Conservation (phyloP, 2,888 invertebrate species). For the Dynastes maya region DNA sequence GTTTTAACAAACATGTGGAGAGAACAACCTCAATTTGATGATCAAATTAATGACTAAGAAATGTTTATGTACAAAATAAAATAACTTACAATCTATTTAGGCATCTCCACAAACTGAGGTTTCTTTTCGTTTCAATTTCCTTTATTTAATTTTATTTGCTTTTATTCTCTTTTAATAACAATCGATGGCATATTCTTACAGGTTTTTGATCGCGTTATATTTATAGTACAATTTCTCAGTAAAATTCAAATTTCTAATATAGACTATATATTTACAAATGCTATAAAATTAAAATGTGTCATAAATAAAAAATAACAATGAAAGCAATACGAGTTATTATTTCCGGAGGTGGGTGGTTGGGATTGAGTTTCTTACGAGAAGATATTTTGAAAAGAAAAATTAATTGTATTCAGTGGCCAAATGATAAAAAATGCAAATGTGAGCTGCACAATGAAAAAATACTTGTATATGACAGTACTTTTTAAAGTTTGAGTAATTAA, state of each 20-base stretch:
- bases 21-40: constrained; percentile 50
- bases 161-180: constrained; percentile 42
- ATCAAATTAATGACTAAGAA: constrained; percentile 49
- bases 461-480: constrained; percentile 47
- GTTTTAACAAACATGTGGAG: constrained; percentile 50
- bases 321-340: constrained; percentile 31
- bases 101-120: constrained; percentile 60
- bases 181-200: constrained; percentile 40
- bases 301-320: constrained; percentile 47
- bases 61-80: constrained; percentile 56
- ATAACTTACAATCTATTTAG: constrained; percentile 59
- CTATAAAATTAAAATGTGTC: constrained; percentile 49
- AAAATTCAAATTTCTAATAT: constrained; percentile 55
- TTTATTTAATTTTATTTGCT: constrained; percentile 45
- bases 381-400: neutral
- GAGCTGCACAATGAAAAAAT: constrained; percentile 57
- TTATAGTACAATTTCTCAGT: constrained; percentile 48
- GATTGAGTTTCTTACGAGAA: constrained; percentile 7
- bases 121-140: constrained; percentile 48
- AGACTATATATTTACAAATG: constrained; percentile 50
- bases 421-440: constrained; percentile 55
- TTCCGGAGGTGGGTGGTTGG: constrained; percentile 36
- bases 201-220: constrained; percentile 37
- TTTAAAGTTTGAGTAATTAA: constrained; percentile 43
- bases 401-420: constrained; percentile 11